These are phyloP conservation scores for Aphidius ervi DNA, from an alignment of 1,140 invertebrate species.

Conservation along the genomic window DNA sequence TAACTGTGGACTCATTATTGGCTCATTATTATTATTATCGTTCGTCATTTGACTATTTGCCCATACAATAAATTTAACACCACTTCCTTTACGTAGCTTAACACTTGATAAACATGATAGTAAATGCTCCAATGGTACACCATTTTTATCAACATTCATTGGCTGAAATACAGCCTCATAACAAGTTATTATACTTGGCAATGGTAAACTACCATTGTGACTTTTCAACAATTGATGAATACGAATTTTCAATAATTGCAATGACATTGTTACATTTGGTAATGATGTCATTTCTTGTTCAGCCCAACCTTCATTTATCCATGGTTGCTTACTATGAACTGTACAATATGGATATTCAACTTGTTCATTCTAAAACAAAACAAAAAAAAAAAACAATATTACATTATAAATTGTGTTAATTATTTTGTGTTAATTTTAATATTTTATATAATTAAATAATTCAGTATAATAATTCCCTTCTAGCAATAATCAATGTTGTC, in stretches of 20 bases:
- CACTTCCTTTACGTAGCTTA: conserved; percentile 58
- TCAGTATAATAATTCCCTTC: conserved; percentile 40
- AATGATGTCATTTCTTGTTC: conserved; percentile 66
- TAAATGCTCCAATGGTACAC: conserved; percentile 81
- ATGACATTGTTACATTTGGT: conserved; percentile 68
- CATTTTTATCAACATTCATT: conserved; percentile 57
- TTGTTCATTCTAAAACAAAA: conserved; percentile 43
- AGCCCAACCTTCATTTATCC: conserved; percentile 67
- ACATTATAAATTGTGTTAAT: background rate
- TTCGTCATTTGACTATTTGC: conserved; percentile 34
- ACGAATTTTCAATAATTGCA: conserved; percentile 62
- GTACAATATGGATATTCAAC: conserved; percentile 62
- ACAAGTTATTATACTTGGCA: conserved; percentile 74
- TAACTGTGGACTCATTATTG: conserved; percentile 56
- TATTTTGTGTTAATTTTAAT: background rate
- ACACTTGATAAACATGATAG: conserved; percentile 78
- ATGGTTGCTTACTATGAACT: conserved; percentile 55
- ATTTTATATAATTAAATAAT: conserved; percentile 13
- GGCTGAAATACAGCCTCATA: conserved; percentile 67
- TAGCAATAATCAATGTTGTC: conserved; percentile 35
- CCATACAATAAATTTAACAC: conserved; percentile 53
- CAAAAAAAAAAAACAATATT: no score
- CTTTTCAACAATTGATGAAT: conserved; percentile 64
- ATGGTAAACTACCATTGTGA: conserved; percentile 67
- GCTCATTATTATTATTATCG: conserved; percentile 55